A percentile compares a stretch with the other conserved stretches of the same genome.
phyloP scores from a whole-genome alignment of 2,888 invertebrate species.

The Linnaemya vulpina region DNA sequence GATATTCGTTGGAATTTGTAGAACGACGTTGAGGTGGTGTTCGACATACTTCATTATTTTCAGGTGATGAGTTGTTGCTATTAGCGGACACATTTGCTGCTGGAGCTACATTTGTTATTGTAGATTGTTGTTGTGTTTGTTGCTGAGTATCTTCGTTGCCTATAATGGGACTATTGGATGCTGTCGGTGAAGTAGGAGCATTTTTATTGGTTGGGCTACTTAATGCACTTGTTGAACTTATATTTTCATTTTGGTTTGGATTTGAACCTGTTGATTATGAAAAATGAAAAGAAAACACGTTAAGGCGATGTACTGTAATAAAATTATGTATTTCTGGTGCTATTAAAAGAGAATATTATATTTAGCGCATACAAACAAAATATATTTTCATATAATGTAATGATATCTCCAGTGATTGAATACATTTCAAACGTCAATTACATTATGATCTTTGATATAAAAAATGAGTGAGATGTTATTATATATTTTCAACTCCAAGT shows the following conservation, averaged over 20 bases:
- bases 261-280: conserved; percentile 75
- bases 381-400: neutral
- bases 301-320: neutral
- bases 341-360: neutral
- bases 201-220: conserved; percentile 71
- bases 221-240: conserved; percentile 71
- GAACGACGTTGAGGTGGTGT: conserved; percentile 77
- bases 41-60: conserved; percentile 62
- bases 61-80: conserved; percentile 49
- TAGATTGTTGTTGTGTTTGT: conserved; percentile 51
- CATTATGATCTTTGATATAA: no score
- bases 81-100: conserved; percentile 12
- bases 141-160: conserved; percentile 67
- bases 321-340: neutral
- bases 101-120: conserved; percentile 25
- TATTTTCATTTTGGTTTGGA: conserved; percentile 78
- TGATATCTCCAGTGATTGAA: neutral
- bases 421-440: no score
- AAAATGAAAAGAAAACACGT: neutral
- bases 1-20: conserved; percentile 78
- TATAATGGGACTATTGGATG: conserved; percentile 56
- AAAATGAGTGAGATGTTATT: no score
- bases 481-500: no score
- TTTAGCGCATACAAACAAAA: neutral
- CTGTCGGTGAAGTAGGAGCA: conserved; percentile 68